Evolutionary conservation across 2,113 vertebrate genomes (phyloP), one percentile per base, ranked within the genome.

Genomic region (Mungos mungo): DNA sequence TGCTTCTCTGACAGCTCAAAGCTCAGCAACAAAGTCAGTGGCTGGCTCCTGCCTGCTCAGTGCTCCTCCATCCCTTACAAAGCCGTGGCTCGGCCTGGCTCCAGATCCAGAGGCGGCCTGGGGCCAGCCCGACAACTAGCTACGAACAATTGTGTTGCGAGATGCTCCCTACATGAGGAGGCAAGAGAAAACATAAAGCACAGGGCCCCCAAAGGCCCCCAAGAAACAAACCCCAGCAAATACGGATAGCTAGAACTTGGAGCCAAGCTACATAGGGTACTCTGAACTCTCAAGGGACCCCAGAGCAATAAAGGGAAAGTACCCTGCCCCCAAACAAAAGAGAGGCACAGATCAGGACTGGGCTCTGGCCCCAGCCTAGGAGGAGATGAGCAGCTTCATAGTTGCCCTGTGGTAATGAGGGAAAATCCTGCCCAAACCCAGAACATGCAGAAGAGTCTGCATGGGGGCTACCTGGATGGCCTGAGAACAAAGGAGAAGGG

Each of bases 171-270:
- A 90, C 93, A 90, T 15, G 25, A 90, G 88, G 69, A 94, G 50
- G n/a, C 90, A 97, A 92, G 45, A 97, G 76, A 97, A 93, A 83
- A 45, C 82, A 88, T 50, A 96, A 96, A 97, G 85, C 92, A 76
- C 10, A 96, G 60, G 88, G 27, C 84, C 38, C 65, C 38, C 69
- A 84, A 93, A 90, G 50, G 35, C 91, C 65, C 66, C 21, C 71
- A 33, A 84, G 47, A 83, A 85, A 92, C 47, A 52, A 88, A 60
- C 86, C 38, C 33, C 71, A 88, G 41, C 79, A 93, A 95, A 97
- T 45, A 97, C 14, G 45, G 25, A 93, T 84, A 84, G 41, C 63
- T 94, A 27, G 71, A 82, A 31, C 52, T 93, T 93, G 92, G 90
- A 95, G 47, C 25, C 94, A 80, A 92, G 60, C 83, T 63, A 27